phyloP scores from a whole-genome alignment of 2,888 invertebrate species.

The Poecilus cupreus region DNA sequence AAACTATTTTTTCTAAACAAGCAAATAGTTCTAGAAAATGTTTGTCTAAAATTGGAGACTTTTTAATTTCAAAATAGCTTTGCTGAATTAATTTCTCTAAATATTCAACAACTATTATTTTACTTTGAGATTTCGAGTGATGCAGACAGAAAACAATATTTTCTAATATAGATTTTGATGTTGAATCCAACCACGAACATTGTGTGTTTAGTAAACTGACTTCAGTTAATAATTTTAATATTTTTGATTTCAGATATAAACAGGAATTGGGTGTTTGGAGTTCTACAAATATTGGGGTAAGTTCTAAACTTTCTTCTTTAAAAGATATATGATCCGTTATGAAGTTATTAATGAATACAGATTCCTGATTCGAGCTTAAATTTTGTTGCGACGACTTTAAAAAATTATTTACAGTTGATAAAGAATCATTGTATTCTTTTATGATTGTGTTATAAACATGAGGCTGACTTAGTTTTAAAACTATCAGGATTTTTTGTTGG shows the following conservation, averaged over 20 bases:
- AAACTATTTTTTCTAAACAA: conserved; percentile 11
- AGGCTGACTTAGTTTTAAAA: conserved; percentile 74
- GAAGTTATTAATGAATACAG: conserved; percentile 71
- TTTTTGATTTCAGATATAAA: conserved; percentile 65
- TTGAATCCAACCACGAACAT: conserved; percentile 63
- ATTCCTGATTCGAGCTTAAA: conserved; percentile 63
- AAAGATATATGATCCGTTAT: conserved; percentile 71
- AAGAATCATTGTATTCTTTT: conserved; percentile 73
- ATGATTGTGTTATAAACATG: conserved; percentile 74
- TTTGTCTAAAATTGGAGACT: neutral
- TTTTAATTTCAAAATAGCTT: conserved; percentile 39
- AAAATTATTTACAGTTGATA: conserved; percentile 72
- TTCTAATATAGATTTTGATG: conserved; percentile 30
- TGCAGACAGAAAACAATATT: conserved; percentile 57
- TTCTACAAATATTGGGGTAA: conserved; percentile 67
- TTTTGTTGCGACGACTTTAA: conserved; percentile 63
- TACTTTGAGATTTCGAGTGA: conserved; percentile 58
- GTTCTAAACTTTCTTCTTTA: conserved; percentile 66
- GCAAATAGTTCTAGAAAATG: conserved; percentile 9
- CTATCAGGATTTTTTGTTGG: conserved; percentile 76
- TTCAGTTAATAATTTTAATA: conserved; percentile 66
- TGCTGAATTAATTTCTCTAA: conserved; percentile 31
- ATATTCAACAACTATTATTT: conserved; percentile 60
- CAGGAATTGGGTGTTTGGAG: conserved; percentile 64
- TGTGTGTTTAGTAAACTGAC: conserved; percentile 63